Conservation (phyloP, 2,113 vertebrate genomes). For the Corythornis vintsioides region DNA sequence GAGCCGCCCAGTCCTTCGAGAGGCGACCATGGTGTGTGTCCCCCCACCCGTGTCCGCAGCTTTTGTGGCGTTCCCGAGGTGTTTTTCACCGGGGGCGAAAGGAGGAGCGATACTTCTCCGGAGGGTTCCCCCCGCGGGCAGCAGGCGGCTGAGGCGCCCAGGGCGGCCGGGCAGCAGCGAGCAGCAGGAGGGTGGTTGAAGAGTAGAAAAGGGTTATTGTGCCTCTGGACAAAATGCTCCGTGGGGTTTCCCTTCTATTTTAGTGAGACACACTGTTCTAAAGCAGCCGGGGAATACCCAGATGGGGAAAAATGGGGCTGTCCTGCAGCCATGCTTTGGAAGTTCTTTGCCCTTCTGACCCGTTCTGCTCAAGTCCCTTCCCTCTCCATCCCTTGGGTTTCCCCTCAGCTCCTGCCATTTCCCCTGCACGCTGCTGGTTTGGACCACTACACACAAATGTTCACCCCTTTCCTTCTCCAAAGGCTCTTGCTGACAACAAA, state of each 20-base stretch:
- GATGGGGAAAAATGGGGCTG: rapidly evolving
- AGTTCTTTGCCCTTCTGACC: neutral
- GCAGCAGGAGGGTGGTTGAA: rapidly evolving
- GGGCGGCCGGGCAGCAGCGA: neutral
- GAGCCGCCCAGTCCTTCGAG: neutral
- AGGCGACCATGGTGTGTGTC: neutral
- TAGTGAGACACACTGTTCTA: neutral
- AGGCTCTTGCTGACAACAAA: neutral
- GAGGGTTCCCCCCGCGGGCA: neutral
- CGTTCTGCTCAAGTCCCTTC: neutral
- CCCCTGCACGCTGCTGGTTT: too few relatives aligned
- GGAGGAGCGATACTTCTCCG: neutral
- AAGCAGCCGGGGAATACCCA: neutral
- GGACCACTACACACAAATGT: neutral
- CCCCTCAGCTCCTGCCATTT: neutral
- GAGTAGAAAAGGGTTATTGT: neutral
- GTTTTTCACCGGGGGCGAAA: neutral
- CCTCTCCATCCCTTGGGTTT: neutral
- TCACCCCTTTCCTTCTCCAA: neutral
- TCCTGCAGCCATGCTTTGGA: neutral
- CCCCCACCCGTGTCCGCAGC: too few relatives aligned
- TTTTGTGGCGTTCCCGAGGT: neutral
- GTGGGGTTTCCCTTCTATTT: neutral
- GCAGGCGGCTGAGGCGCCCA: neutral
- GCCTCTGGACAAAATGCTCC: neutral